Conservation (phyloP, 92 coral and sea anemone species). For the Meandrina meandrites region DNA sequence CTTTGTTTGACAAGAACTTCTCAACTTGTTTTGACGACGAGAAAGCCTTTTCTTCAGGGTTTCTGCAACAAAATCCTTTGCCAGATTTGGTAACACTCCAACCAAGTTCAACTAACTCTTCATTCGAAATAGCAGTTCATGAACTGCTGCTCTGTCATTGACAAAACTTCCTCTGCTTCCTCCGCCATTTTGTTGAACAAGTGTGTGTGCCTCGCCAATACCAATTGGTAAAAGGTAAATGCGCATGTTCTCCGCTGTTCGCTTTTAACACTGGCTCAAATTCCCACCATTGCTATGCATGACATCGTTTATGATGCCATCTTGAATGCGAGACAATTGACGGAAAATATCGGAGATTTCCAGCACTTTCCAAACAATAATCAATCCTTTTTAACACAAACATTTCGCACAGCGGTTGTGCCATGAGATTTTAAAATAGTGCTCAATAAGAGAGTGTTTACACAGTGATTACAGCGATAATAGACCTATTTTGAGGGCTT, state of each 20-base stretch:
- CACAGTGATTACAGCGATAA: not conserved
- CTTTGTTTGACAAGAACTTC: not conserved
- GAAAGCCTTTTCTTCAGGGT: not conserved
- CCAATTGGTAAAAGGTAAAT: not conserved
- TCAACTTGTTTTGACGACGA: not conserved
- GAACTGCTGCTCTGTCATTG: no score
- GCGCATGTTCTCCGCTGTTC: not conserved
- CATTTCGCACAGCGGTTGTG: no score
- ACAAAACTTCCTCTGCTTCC: no score
- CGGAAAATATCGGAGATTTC: not conserved
- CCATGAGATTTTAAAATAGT: not conserved
- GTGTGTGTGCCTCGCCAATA: not conserved
- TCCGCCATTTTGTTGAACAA: no score
- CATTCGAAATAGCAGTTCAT: not conserved
- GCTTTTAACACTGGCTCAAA: not conserved
- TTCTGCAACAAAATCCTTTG: not conserved
- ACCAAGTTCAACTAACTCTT: not conserved
- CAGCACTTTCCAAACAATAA: not conserved
- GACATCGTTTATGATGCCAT: not conserved
- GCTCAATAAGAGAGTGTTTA: not conserved
- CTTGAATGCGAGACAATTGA: not conserved
- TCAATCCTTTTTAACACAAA: no score
- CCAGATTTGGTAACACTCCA: not conserved
- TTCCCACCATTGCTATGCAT: not conserved
- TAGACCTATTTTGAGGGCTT: no score